Evolutionary conservation across 2,797 vertebrate species (phyloP), one percentile per base, ranked within the genome.

Genomic region (Macroramphosus scolopax): DNA sequence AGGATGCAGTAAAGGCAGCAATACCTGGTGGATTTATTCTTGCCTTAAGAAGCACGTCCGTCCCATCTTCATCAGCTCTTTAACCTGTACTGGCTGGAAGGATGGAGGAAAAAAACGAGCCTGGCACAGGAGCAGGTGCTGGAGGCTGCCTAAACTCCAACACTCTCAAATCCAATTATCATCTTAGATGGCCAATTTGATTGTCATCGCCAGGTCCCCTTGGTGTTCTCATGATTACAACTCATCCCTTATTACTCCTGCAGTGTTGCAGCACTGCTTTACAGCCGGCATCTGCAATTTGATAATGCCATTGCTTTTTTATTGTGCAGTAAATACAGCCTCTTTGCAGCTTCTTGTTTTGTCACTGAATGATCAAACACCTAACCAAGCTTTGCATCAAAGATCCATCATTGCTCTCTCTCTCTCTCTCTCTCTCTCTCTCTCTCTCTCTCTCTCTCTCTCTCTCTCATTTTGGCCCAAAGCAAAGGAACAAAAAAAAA

Each of bases 141-240:
- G 13, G 17, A 44, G 15, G 55, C 46, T 32, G 45, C 33, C 40
- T 36, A 64, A 55, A 60, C 20, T 20, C 26, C 20, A 57, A 50
- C 26, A 41, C 28, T 51, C 45, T 60, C 32, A 65, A 65, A 74
- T 34, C 45, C 24, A 54, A 40, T 50, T 42, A 49, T 58, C 39
- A 33, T 35, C 36, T 63, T 50, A 63, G 51, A 66, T 64, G 38
- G 53, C 10, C 32, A 47, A 48, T 63, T 60, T 57, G 55, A 64
- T 79, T 43, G 53, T 51, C 14, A 47, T 55, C 43, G 17, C 15
- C 28, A 15, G 17, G 31, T 31, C 46, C 31, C 56, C 51, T 55
- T 46, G 59, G 63, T 68, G 34, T 52, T 71, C 47, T 66, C 20
- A 31, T 51, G 66, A 75, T 69, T 61, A 69, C 46, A 26, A 45